These are phyloP conservation scores for Luidia sarsii DNA, from an alignment of 53 echinoderm and acorn worm genomes.

Conservation along the genomic window DNA sequence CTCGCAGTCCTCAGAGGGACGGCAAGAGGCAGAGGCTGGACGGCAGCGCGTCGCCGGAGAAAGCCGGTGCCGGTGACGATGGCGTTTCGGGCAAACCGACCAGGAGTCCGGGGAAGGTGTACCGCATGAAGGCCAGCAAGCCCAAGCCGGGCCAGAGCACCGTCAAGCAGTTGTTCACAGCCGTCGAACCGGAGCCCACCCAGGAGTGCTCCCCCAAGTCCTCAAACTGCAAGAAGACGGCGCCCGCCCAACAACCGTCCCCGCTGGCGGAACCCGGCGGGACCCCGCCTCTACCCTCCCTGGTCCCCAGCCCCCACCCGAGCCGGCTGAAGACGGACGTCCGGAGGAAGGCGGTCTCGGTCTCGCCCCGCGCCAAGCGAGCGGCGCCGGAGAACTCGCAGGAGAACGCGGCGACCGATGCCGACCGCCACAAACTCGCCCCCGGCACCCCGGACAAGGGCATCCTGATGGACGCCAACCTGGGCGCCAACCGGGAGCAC, in stretches of 20 bases:
- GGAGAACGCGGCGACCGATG: conserved; percentile 8
- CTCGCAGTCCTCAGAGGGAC: conserved; percentile 12
- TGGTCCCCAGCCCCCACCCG: conserved; percentile 19
- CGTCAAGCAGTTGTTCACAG: conserved; percentile 33
- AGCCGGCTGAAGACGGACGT: conserved; percentile 10
- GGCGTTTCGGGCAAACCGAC: too few relatives aligned
- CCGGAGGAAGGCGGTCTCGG: not conserved
- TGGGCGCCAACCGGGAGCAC: conserved; percentile 6
- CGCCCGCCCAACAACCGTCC: too few relatives aligned
- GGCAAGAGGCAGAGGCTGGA: conserved; percentile 32
- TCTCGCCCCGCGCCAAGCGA: not conserved
- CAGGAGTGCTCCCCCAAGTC: conserved; percentile 25
- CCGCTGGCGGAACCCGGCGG: not conserved
- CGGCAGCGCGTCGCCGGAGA: not conserved
- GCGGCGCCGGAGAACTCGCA: conserved; percentile 9
- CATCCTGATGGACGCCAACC: conserved; percentile 23
- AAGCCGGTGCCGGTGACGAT: not conserved
- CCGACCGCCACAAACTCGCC: not conserved
- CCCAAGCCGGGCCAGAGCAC: conserved; percentile 30
- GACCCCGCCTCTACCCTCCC: conserved; percentile 23
- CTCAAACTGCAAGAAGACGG: conserved; percentile 2
- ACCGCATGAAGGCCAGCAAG: conserved; percentile 51
- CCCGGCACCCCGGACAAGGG: conserved; percentile 21
- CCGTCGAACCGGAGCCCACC: not conserved
- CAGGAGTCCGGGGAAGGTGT: conserved; percentile 61